Conservation (phyloP, 2,797 vertebrate genomes). For the Schizopygopsis pylzovi region DNA sequence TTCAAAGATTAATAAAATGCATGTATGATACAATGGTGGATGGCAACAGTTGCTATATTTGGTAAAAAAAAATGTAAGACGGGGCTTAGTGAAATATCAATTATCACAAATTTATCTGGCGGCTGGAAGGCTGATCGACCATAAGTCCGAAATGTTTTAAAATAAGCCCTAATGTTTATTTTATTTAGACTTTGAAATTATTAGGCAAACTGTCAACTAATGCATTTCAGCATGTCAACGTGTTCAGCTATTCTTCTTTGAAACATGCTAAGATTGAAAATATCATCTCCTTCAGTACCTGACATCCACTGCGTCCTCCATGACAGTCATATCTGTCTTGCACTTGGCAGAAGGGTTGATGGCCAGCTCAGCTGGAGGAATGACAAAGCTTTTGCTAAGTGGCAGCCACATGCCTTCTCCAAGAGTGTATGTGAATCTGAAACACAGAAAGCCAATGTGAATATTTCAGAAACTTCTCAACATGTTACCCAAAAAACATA, state of each 20-base stretch:
- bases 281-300: constrained; percentile 79
- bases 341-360: constrained; percentile 99
- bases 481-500: background rate
- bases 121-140: background rate
- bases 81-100: background rate
- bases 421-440: constrained; percentile 95
- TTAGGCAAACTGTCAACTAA: background rate
- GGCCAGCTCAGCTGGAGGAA: constrained; percentile 94
- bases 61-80: background rate
- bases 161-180: background rate
- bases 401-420: constrained; percentile 99
- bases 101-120: background rate
- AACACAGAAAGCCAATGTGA: constrained; percentile 30
- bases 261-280: constrained; percentile 28
- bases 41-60: background rate
- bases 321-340: constrained; percentile 99
- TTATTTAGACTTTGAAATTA: background rate
- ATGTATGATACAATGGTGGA: background rate
- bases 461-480: constrained; percentile 2
- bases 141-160: background rate
- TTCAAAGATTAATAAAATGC: background rate
- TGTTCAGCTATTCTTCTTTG: background rate
- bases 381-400: constrained; percentile 97
- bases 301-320: constrained; percentile 98
- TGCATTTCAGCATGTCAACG: background rate